Percentiles rank a stretch among this genome's conserved stretches.
Conservation (phyloP, 2,113 vertebrate genomes). For the Mus spicilegus region DNA sequence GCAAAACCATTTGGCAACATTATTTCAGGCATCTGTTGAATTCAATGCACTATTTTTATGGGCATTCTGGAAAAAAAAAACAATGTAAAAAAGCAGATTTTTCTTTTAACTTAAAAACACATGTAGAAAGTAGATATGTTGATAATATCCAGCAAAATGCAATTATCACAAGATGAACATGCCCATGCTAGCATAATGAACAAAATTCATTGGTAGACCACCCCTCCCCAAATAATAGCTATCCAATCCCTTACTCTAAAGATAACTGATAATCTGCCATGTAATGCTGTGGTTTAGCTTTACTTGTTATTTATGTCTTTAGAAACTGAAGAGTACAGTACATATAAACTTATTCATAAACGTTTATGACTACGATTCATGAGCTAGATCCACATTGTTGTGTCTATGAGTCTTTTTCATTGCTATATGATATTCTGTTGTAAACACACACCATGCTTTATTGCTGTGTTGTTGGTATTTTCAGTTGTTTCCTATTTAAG, state of each 20-base stretch:
- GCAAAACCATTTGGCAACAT: neutral
- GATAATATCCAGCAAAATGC: neutral
- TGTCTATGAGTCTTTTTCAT: neutral
- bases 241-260: neutral
- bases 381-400: neutral
- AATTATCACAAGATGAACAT: constrained; percentile 33
- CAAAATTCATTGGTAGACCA: neutral
- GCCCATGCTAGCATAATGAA: constrained; percentile 28
- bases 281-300: constrained; percentile 7
- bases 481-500: neutral
- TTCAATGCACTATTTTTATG: constrained; percentile 48
- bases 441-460: neutral
- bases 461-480: neutral
- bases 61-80: constrained; percentile 3
- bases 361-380: neutral
- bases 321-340: neutral
- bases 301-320: neutral
- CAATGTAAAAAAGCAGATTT: neutral
- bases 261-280: neutral
- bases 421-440: neutral
- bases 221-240: neutral
- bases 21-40: constrained; percentile 44
- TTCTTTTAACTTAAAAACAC: constrained; percentile 27
- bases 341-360: neutral
- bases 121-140: constrained; percentile 20